Conservation (phyloP, 1,140 invertebrate genomes). For the Neodiprion pinetum region DNA sequence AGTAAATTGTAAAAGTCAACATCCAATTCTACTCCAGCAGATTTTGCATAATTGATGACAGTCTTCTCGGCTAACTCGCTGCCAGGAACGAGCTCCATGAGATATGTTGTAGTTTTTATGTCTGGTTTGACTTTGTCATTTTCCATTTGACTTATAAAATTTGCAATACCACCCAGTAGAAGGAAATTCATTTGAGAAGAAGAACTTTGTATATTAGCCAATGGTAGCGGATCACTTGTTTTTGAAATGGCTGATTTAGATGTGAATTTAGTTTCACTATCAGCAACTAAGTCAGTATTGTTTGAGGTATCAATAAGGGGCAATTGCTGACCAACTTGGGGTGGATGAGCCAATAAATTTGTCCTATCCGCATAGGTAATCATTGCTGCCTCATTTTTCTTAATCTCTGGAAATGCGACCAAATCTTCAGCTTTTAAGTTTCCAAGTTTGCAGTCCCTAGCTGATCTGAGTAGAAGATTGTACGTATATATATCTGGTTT, state of each 20-base stretch:
- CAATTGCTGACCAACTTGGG: constrained; percentile 32
- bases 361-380: constrained; percentile 29
- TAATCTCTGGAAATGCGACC: constrained; percentile 25
- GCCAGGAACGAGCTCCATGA: constrained; percentile 76
- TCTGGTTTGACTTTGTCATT: constrained; percentile 71
- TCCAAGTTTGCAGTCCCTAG: constrained; percentile 82
- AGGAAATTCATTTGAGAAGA: constrained; percentile 73
- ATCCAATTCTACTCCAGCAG: constrained; percentile 67
- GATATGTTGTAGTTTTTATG: constrained; percentile 79
- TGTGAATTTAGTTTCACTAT: constrained; percentile 2
- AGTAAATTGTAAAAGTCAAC: constrained; percentile 86
- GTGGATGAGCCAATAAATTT: constrained; percentile 47
- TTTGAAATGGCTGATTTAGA: neutral
- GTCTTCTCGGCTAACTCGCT: constrained; percentile 69
- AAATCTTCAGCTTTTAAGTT: constrained; percentile 67
- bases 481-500: constrained; percentile 76
- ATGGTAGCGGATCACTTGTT: neutral
- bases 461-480: constrained; percentile 80
- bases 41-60: constrained; percentile 64
- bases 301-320: constrained; percentile 8
- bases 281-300: neutral
- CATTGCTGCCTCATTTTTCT: constrained; percentile 8
- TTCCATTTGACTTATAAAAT: constrained; percentile 79
- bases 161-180: constrained; percentile 79
- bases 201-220: constrained; percentile 53